phyloP scores from a whole-genome alignment of 2,888 invertebrate species.

The Xylota sylvarum region DNA sequence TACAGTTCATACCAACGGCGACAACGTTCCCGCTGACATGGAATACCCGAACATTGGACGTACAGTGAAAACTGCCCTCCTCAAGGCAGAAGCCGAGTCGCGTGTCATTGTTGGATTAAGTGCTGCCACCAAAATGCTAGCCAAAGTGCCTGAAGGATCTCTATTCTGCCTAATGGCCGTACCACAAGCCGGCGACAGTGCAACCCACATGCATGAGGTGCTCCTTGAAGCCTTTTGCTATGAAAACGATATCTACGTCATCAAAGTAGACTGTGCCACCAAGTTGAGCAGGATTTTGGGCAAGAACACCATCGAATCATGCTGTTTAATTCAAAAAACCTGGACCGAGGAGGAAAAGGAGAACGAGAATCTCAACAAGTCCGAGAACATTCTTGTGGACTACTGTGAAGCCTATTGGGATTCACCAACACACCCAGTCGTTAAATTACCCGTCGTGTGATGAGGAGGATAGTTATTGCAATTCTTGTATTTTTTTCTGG shows the following conservation, averaged over 20 bases:
- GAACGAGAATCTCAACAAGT: constrained; percentile 86
- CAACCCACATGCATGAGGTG: constrained; percentile 92
- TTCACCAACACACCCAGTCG: constrained; percentile 87
- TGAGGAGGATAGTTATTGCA: constrained; percentile 75
- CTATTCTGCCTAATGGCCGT: constrained; percentile 90
- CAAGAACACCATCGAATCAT: constrained; percentile 86
- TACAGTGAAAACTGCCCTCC: constrained; percentile 82
- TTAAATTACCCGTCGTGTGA: constrained; percentile 89
- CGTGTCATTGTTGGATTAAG: constrained; percentile 84
- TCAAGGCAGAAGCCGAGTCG: constrained; percentile 83
- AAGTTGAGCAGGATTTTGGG: constrained; percentile 85
- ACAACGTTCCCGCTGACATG: constrained; percentile 77
- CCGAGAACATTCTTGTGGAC: constrained; percentile 88
- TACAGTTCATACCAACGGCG: constrained; percentile 57
- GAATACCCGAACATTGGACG: constrained; percentile 82
- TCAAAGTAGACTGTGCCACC: constrained; percentile 88
- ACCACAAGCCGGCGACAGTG: constrained; percentile 89
- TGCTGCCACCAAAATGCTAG: constrained; percentile 83
- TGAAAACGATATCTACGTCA: constrained; percentile 91
- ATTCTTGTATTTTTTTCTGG: constrained; percentile 61
- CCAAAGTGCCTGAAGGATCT: constrained; percentile 86
- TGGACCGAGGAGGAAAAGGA: constrained; percentile 82
- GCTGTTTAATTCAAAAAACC: constrained; percentile 85
- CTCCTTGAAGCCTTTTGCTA: constrained; percentile 91
- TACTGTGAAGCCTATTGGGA: constrained; percentile 89